Evolutionary conservation across 2,113 vertebrate genomes (phyloP), one percentile per base, ranked within the genome.

Genomic region (Tinamus guttatus): DNA sequence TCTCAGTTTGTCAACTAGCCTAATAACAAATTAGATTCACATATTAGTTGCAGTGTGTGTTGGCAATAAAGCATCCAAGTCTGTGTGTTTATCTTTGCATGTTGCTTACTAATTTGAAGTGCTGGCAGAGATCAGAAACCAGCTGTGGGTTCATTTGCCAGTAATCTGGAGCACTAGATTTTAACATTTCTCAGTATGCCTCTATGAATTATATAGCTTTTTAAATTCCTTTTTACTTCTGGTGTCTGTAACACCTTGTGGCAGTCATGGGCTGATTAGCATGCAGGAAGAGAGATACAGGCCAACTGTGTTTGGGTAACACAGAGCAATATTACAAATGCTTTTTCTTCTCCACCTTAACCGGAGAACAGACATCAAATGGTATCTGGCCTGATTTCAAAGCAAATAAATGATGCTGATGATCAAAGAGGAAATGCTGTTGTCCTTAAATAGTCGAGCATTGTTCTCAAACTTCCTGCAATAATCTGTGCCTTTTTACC

Each of bases 401-500:
- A 93, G 28, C 93, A 95, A 95, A 94, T 91, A 85, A 87, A 85
- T 93, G 91, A 81, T 93, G 79, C 85, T 93, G 94, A 90, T 95
- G 90, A 90, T 95, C 91, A 90, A 80, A 95, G 90, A 95, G 95
- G 95, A 97, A 97, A 81, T 4, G 2, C 74, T 87, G 91, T 81
- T 94, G 91, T 97, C 94, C 94, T 93, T 94, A 95, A 97, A 95
- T 96, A 96, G 95, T 89, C 89, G 88, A 64, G 85, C 93, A 96
- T 95, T 97, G 94, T 96, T 96, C 93, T 96, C 90, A 78, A 85
- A n/a, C 84, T 97, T 97, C 95, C 96, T 92, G 91, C 52, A 92
- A 87, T 85, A 92, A 96, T 87, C 52, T 79, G 58, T 76, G 70
- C 84, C 89, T 93, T 94, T 93, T 97, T 87, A 84, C 77, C 91